Percentiles rank a stretch among this genome's conserved stretches.
These are phyloP conservation scores for Caenorhabditis virilis DNA, from an alignment of 2,888 invertebrate species.

Conservation along the genomic window DNA sequence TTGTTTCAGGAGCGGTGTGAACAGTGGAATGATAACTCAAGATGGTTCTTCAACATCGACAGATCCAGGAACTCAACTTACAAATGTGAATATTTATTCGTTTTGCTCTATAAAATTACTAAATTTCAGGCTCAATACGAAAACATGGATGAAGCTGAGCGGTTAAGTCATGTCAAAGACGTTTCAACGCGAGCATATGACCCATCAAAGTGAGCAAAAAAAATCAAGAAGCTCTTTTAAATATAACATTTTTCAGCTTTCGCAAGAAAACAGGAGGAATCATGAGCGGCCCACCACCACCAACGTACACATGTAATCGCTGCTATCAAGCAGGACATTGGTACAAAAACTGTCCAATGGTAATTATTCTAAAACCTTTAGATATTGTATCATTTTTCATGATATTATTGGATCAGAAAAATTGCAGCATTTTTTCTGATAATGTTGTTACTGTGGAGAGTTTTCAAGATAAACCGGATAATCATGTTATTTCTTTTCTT, in stretches of 20 bases:
- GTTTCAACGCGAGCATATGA: slow-evolving; percentile 96
- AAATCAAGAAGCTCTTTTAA: not conserved
- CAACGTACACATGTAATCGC: slow-evolving; percentile 90
- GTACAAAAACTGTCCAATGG: slow-evolving; percentile 89
- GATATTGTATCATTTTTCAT: no score
- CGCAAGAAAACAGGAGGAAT: slow-evolving; percentile 82
- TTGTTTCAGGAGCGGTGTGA: slow-evolving; percentile 42
- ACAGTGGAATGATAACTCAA: slow-evolving; percentile 45
- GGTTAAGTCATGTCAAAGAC: slow-evolving; percentile 94
- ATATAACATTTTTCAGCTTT: slow-evolving; percentile 76
- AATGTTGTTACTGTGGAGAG: no score
- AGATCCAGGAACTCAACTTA: slow-evolving; percentile 32
- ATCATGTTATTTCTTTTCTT: no score
- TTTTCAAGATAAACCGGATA: no score
- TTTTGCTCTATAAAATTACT: slow-evolving; percentile 1
- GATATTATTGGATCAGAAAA: no score
- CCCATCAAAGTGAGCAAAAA: slow-evolving; percentile 85
- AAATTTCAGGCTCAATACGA: slow-evolving; percentile 70
- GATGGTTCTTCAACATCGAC: slow-evolving; percentile 23
- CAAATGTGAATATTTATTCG: slow-evolving; percentile 27
- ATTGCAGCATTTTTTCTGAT: no score
- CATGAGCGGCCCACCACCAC: slow-evolving; percentile 86
- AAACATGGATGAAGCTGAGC: slow-evolving; percentile 94
- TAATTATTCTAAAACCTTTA: no score
- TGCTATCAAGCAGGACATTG: slow-evolving; percentile 95